Percentiles rank a stretch among this genome's conserved stretches.
These are phyloP conservation scores for Hirtodrosophila trivittata DNA, from an alignment of 2,888 invertebrate genomes.

Conservation along the genomic window DNA sequence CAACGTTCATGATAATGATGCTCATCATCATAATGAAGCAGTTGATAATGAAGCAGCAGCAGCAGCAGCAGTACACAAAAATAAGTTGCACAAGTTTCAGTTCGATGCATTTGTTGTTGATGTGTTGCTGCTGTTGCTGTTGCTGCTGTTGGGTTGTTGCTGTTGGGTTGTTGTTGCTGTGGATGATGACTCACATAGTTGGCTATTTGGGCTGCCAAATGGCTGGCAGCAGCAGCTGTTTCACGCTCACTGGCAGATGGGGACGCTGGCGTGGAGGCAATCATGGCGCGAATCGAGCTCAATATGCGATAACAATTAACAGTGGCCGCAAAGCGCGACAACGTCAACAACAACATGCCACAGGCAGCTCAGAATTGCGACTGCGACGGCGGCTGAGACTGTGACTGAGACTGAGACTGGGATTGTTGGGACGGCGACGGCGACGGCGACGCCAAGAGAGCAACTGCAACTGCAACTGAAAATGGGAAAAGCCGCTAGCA, in stretches of 20 bases:
- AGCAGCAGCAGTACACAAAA: slow-evolving; percentile 14
- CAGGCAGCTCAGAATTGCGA: slow-evolving; percentile 67
- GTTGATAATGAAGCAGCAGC: slow-evolving; percentile 3
- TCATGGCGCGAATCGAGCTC: slow-evolving; percentile 56
- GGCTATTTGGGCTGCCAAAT: slow-evolving; percentile 78
- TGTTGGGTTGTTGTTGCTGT: neutral
- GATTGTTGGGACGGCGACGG: slow-evolving; percentile 58
- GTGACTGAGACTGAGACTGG: no score
- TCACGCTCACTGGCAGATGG: slow-evolving; percentile 34
- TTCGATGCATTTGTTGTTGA: slow-evolving; percentile 35
- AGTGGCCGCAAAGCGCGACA: slow-evolving; percentile 55
- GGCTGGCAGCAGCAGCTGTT: slow-evolving; percentile 42
- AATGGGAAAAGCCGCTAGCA: slow-evolving; percentile 31
- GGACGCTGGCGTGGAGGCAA: slow-evolving; percentile 14
- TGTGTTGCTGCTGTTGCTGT: slow-evolving; percentile 4
- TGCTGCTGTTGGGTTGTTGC: slow-evolving; percentile 2
- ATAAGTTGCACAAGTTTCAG: slow-evolving; percentile 43
- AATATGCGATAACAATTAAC: slow-evolving; percentile 60
- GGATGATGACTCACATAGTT: slow-evolving; percentile 75
- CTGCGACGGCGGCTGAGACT: slow-evolving; percentile 43
- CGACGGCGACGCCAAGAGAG: slow-evolving; percentile 28
- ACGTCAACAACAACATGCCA: slow-evolving; percentile 70
- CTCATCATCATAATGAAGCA: slow-evolving; percentile 1
- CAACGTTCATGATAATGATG: no score
- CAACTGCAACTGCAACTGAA: slow-evolving; percentile 61